phyloP scores from a whole-genome alignment of 2,113 vertebrate species.

The Phaethornis superciliosus region DNA sequence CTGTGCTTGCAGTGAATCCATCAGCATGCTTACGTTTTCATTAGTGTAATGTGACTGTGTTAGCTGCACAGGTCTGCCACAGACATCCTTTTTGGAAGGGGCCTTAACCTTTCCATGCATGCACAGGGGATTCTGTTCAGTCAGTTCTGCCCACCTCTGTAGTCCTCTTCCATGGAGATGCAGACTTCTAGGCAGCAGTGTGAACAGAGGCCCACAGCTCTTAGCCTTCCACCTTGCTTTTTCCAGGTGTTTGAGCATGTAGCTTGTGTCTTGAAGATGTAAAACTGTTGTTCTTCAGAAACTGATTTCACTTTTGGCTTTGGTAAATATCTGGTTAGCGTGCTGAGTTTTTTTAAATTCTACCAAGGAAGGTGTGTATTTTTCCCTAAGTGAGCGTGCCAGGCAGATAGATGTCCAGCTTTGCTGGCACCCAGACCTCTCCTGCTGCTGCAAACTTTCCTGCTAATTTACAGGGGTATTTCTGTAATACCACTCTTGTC shows the following conservation, averaged over 20 bases:
- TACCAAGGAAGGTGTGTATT: not conserved
- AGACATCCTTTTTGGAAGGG: not conserved
- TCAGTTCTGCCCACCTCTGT: not conserved
- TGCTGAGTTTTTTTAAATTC: not conserved
- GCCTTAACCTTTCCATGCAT: not conserved
- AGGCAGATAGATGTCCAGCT: not conserved
- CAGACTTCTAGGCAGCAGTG: not conserved
- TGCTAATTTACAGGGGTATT: not conserved
- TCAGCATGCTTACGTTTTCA: not conserved
- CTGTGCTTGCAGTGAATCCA: not conserved
- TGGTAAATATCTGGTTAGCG: not conserved
- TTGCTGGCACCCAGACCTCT: not conserved
- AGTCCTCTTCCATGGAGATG: not conserved
- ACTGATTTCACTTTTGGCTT: not conserved
- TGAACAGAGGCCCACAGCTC: not conserved
- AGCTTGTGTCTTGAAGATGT: not conserved
- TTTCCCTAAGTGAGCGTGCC: not conserved
- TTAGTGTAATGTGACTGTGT: rapidly evolving
- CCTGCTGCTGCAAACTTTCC: not conserved
- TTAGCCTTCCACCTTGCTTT: not conserved
- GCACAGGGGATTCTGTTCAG: not conserved
- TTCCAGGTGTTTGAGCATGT: not conserved
- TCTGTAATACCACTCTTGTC: not conserved
- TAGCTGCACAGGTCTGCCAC: not conserved
- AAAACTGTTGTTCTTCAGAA: not conserved